phyloP scores from a whole-genome alignment of 1,140 invertebrate species.

The Drosophila chauvacae region DNA sequence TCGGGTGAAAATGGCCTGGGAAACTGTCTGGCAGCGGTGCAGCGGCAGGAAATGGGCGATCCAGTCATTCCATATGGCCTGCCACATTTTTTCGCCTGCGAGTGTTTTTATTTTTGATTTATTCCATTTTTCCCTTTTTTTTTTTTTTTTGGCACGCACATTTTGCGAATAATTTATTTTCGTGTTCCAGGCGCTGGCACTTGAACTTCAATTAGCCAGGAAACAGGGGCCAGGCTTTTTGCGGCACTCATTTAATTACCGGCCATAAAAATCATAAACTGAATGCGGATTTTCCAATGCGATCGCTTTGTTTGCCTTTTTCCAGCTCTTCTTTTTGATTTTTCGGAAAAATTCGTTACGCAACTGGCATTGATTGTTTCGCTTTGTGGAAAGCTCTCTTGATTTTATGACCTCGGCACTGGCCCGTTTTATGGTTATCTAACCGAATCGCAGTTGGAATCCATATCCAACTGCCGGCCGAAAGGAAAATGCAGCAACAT shows the following conservation, averaged over 20 bases:
- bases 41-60: slow-evolving; percentile 43
- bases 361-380: slow-evolving; percentile 40
- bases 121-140: not conserved
- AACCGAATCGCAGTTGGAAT: slow-evolving; percentile 51
- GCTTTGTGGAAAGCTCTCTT: slow-evolving; percentile 31
- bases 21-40: slow-evolving; percentile 40
- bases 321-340: slow-evolving; percentile 7
- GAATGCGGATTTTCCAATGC: slow-evolving; percentile 47
- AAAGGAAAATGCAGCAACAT: slow-evolving; percentile 43
- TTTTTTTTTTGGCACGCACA: slow-evolving; percentile 25
- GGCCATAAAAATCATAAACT: slow-evolving; percentile 45
- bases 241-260: slow-evolving; percentile 47
- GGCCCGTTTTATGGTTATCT: slow-evolving; percentile 56
- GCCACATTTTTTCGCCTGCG: slow-evolving; percentile 2
- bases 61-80: slow-evolving; percentile 40
- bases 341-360: slow-evolving; percentile 40
- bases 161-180: slow-evolving; percentile 47
- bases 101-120: not conserved
- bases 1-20: slow-evolving; percentile 21
- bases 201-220: slow-evolving; percentile 71
- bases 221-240: slow-evolving; percentile 26
- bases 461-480: slow-evolving; percentile 35
- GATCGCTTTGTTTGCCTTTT: not conserved
- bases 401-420: slow-evolving; percentile 62
- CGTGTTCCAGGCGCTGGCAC: slow-evolving; percentile 36